phyloP scores from a whole-genome alignment of 1,140 invertebrate genomes.

The Luehdorfia chinensis region DNA sequence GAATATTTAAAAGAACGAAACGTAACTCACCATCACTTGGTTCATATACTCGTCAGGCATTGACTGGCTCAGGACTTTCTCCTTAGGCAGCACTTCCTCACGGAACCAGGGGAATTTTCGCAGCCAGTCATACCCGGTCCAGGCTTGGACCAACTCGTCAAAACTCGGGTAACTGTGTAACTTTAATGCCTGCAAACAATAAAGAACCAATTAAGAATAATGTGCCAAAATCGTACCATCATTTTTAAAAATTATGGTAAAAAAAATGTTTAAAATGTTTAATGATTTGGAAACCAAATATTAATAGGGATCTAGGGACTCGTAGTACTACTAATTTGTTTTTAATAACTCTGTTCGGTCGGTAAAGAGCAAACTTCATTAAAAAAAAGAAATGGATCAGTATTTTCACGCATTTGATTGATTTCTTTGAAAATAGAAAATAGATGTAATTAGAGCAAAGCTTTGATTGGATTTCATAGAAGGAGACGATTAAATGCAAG shows the following conservation, averaged over 20 bases:
- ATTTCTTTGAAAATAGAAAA: constrained; percentile 61
- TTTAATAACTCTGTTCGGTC: too few species aligned
- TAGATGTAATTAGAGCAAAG: constrained; percentile 44
- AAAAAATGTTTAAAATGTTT: too few species aligned
- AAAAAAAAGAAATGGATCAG: too few species aligned
- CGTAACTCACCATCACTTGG: constrained; percentile 43
- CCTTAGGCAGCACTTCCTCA: constrained; percentile 48
- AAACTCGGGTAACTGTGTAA: constrained; percentile 49
- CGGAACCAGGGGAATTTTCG: constrained; percentile 43
- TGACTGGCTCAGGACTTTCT: constrained; percentile 37
- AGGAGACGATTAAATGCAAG: constrained; percentile 46
- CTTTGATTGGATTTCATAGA: constrained; percentile 67
- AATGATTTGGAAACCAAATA: too few species aligned
- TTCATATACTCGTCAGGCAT: constrained; percentile 40
- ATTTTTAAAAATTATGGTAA: too few species aligned
- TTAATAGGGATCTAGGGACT: too few species aligned
- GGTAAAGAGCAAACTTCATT: too few species aligned
- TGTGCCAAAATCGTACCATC: too few species aligned
- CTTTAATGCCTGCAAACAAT: constrained; percentile 54
- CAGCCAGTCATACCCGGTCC: constrained; percentile 48
- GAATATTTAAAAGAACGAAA: too few species aligned
- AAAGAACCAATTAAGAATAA: constrained; percentile 14
- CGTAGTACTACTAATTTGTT: too few species aligned
- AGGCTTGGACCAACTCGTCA: constrained; percentile 38
- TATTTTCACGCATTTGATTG: too few species aligned